Conservation (phyloP, 1,140 invertebrate species). For the Brachionus rotundiformis region DNA sequence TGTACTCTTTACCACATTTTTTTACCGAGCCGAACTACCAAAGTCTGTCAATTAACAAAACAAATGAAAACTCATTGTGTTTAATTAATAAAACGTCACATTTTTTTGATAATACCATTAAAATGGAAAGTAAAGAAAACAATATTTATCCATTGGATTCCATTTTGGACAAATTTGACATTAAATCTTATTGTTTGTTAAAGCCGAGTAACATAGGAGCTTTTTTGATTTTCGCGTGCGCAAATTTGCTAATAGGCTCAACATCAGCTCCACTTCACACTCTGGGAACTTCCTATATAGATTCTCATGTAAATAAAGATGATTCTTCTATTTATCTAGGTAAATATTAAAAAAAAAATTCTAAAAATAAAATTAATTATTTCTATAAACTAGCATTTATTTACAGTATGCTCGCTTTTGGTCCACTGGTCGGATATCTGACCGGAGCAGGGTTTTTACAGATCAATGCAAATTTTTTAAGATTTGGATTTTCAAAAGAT, state of each 20-base stretch:
- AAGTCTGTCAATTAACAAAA: constrained; percentile 63
- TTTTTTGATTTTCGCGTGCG: constrained; percentile 66
- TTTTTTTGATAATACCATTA: background rate
- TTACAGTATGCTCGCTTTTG: constrained; percentile 68
- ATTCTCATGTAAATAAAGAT: constrained; percentile 67
- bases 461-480: constrained; percentile 67
- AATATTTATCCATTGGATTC: constrained; percentile 53
- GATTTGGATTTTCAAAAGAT: constrained; percentile 54
- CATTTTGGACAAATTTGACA: constrained; percentile 58
- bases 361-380: constrained; percentile 23
- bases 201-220: constrained; percentile 60
- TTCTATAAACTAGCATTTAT: constrained; percentile 64
- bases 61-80: constrained; percentile 57
- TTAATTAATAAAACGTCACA: background rate
- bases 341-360: constrained; percentile 58
- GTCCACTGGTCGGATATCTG: constrained; percentile 67
- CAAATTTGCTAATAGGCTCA: constrained; percentile 67
- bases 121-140: background rate
- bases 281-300: constrained; percentile 68
- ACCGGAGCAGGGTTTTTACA: constrained; percentile 67
- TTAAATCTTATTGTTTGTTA: constrained; percentile 42
- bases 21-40: constrained; percentile 63
- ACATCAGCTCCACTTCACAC: constrained; percentile 68
- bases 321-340: constrained; percentile 66
- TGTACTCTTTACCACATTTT: constrained; percentile 73